Base-by-base conservation (phyloP, 2,888 invertebrate species). In the Clistopyga incitator region DNA sequence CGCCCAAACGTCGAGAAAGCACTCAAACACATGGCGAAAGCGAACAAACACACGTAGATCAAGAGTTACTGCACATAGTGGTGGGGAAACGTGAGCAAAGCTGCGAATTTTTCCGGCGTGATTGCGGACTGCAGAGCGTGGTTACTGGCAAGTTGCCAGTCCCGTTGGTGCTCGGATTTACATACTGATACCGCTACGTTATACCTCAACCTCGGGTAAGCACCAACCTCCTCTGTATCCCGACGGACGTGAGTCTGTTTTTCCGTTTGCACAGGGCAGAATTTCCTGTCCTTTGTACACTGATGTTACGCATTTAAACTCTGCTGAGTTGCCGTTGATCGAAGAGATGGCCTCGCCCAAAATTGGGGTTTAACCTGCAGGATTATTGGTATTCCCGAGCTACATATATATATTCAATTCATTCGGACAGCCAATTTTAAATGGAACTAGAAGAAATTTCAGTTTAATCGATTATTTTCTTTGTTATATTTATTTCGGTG, bases 121-220 rank as follows among this genome's bases (percentile, higher is more conserved):
- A 85, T 85, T 85, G 84, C 84, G 78, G 77, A 82, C 77, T 78
- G 67, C 77, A 42, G 70, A 74, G 78, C 61, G 29, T 71, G 76
- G 61, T 78, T 76, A 77, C 82, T 87, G 87, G 87, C 86, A 56
- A 67, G 72, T 76, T 81, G 86, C 87, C 87, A 86, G 77, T 75
- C 29, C 72, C 79, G 84, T 84, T 84, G 81, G 65, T 54, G 70
- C 71, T 76, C 59, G 75, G 81, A 87, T 87, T 82, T 85, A 81
- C 87, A 87, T 86, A 87, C 74, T 64, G 76, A 61, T 68, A 29
- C 64, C 59, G 38, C 50, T 20, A 18, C 29, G 64, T 38, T 29
- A 52, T 23, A 20, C 54, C 68, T 47, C 25, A 15, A 47, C 47
- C 45, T 18, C 45, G 23, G 59, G 29, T 65, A 38, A 76, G 13